These are phyloP conservation scores for Mayetiola destructor DNA, from an alignment of 2,888 invertebrate genomes.

Conservation along the genomic window DNA sequence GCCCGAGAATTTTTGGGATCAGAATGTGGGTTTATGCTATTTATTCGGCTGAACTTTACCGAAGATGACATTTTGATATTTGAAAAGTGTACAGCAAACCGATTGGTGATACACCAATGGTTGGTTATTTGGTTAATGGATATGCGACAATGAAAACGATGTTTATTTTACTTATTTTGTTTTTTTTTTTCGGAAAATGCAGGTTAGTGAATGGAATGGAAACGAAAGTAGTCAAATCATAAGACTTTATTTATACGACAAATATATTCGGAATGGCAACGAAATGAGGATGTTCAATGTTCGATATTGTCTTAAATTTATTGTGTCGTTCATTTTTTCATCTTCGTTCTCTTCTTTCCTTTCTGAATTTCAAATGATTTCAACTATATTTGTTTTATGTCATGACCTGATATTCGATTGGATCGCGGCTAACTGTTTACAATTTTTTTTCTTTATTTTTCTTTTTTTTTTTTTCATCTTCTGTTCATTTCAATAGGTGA, in stretches of 20 bases:
- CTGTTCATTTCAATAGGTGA: no score
- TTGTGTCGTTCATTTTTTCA: not conserved
- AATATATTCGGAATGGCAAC: no score
- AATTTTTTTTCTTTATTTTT: no score
- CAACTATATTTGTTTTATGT: constrained; percentile 5
- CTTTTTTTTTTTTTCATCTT: no score
- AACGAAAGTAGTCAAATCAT: not conserved
- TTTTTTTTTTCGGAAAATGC: constrained; percentile 7
- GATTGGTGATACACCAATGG: no score
- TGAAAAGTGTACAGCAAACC: not conserved
- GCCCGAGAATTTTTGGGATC: no score
- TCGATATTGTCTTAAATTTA: not conserved
- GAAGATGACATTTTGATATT: constrained; percentile 9
- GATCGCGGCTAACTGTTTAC: not conserved
- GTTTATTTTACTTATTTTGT: no score
- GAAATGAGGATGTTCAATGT: constrained; percentile 6
- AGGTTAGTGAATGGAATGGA: constrained; percentile 7
- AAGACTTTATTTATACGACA: not conserved
- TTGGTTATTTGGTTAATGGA: no score
- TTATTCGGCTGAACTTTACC: not conserved
- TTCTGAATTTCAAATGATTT: not conserved
- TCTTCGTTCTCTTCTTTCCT: not conserved
- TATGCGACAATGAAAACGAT: no score
- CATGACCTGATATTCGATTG: constrained; percentile 3
- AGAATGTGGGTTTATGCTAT: no score